Evolutionary conservation across 2,113 vertebrate species (phyloP).

Genomic region (Mobula birostris): DNA sequence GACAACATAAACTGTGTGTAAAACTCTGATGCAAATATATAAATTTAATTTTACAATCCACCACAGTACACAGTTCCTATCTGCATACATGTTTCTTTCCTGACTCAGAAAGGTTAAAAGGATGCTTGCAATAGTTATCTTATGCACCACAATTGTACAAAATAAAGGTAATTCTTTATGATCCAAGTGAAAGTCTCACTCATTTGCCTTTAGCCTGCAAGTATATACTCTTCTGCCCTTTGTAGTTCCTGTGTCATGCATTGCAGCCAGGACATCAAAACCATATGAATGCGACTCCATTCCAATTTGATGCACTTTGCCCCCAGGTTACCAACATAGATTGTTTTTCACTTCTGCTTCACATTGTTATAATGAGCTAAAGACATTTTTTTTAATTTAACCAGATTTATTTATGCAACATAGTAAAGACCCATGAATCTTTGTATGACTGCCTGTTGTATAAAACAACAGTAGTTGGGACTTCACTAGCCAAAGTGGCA

Average conservation of each 20-base stretch:
- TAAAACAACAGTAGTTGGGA: background rate
- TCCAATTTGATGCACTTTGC: background rate
- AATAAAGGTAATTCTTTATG: background rate
- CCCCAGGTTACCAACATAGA: background rate
- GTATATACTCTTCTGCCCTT: background rate
- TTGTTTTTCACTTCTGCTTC: background rate
- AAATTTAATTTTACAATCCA: background rate
- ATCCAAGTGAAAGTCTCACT: no score
- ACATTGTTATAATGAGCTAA: background rate
- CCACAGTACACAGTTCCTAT: no score
- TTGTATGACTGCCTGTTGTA: background rate
- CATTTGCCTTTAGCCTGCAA: background rate
- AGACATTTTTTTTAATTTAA: background rate
- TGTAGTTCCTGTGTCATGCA: background rate
- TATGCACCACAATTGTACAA: background rate
- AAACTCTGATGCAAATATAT: background rate
- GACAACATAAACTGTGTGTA: background rate
- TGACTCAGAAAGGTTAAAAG: background rate
- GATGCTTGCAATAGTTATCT: background rate
- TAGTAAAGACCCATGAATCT: background rate
- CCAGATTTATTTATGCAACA: background rate
- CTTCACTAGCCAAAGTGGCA: background rate
- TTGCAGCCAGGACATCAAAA: background rate
- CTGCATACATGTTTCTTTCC: background rate
- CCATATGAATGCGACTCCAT: background rate